Base-by-base conservation (phyloP, 1,140 invertebrate genomes). In the Drosophila rhopaloa region DNA sequence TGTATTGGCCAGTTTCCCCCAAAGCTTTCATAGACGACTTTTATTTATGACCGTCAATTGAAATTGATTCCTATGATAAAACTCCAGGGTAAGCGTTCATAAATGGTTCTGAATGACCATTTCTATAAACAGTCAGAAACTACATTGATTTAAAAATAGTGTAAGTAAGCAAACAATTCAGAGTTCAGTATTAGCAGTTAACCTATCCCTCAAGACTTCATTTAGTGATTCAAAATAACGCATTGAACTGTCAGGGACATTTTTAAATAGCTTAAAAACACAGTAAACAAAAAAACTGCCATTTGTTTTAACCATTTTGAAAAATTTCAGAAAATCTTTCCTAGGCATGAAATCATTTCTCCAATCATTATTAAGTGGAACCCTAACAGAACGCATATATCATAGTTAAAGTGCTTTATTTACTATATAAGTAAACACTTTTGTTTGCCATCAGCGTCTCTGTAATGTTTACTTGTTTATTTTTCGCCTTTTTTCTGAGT, bases 351-450 rank as follows among this genome's bases (percentile, higher is more conserved):
- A 61, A 61, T 40, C 60, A 59, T 27, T 40, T 55, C 37, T 55
- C 9, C 19, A 55, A 19, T 58, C 27, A 19, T 59, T 29, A 27
- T 13, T 11, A 7, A 4, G 11, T 10, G 37, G 38, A 41, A 44
- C 19, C 5, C 27, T 29, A 11, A 19, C 19, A n/a, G 59, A 8
- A 5, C 11, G 10, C 16, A 11, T 14, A 50, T 63, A 65, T 67
- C 44, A 67, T 67, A 27, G 63, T 53, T 50, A 51, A 53, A 68
- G 27, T 14, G 44, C 76, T 53, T 71, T 81, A 75, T 79, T 73
- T 74, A 79, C 62, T 73, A 68, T 9, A 65, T 68, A 47, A 67
- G 68, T 65, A 81, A 76, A 80, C 78, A 79, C 48, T 44, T 63
- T 70, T 63, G 58, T 67, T 66, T 75, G 76, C 63, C 65, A 55